Base-by-base conservation (phyloP, 1,140 invertebrate genomes). In the Campoletis sonorensis region DNA sequence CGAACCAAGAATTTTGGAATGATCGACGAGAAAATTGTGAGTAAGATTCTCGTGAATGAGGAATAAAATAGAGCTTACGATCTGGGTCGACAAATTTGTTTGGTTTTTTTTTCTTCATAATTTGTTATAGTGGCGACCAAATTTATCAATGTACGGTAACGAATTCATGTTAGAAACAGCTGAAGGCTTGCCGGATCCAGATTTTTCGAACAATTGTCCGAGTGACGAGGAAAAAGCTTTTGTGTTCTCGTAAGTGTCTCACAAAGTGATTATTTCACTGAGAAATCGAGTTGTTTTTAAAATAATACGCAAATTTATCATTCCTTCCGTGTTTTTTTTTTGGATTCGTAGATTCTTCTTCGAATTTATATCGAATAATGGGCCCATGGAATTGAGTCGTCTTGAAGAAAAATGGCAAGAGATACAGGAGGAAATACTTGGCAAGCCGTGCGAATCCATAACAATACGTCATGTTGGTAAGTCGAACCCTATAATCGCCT, bases 91-190 rank as follows among this genome's bases (percentile, higher is more conserved):
- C 11, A 51, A 76, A 75, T 73, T n/a, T 23, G 18, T 68, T 33
- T 70, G 1, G 64, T 77, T 64, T 18, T 45, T 78, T 40, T 58
- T 64, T 54, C 1, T 37, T 40, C 2, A 33, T 64, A n/a, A 37
- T 75, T 26, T 64, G 23, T 78, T 78, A 15, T 33, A 86, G 82
- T 84, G 85, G 85, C 80, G 81, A 30, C 82, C 85, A 54, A 71
- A 86, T 54, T 21, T 73, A 15, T 16, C 16, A 13, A 79, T 82
- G 71, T 84, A 83, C 45, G 85, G 82, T 11, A 83, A 79, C 73
- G 67, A 70, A 27, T 72, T 40, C 7, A 79, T 84, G 71, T 23
- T 76, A 23, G 45, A 23, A 23, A 79, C 58, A 16, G 73, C 45
- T 0, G 81, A 82, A 16, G 26, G 16, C 15, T 30, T 54, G n/a